phyloP scores from a whole-genome alignment of 2,888 invertebrate species.

The Melieria picta region DNA sequence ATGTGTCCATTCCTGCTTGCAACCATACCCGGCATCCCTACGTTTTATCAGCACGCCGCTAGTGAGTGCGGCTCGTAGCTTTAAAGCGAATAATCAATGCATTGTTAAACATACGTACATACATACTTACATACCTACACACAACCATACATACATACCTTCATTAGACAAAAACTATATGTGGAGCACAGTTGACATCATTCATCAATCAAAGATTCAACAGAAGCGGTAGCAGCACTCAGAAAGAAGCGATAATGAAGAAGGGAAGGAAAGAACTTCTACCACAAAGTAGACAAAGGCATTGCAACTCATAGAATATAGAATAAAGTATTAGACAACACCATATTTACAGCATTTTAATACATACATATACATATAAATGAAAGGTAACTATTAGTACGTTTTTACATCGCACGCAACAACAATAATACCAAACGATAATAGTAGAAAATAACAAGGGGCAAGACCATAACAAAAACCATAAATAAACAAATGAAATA shows the following conservation, averaged over 20 bases:
- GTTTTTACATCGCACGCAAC: conserved; percentile 59
- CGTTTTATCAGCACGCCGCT: no score
- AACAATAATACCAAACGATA: conserved; percentile 13
- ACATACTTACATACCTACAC: neutral
- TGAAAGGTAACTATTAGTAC: conserved; percentile 23
- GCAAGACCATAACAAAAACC: conserved; percentile 31
- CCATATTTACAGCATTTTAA: conserved; percentile 35
- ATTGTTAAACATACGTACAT: neutral
- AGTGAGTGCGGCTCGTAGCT: no score
- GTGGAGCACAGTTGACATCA: neutral
- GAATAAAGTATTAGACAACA: conserved; percentile 20
- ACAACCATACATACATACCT: neutral
- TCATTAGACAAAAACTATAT: neutral
- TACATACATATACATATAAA: conserved; percentile 16
- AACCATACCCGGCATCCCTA: no score
- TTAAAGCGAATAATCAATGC: neutral
- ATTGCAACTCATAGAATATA: neutral
- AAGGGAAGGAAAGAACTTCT: conserved; percentile 9
- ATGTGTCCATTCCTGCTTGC: no score
- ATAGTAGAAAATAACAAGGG: neutral
- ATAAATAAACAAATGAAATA: conserved; percentile 27
- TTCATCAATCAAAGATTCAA: conserved; percentile 3
- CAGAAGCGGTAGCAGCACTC: neutral
- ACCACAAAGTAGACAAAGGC: conserved; percentile 13
- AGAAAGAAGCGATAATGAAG: neutral